phyloP scores from a whole-genome alignment of 30 jellyfish, hydroid and myxozoan genomes.

The Hydractinia echinata region DNA sequence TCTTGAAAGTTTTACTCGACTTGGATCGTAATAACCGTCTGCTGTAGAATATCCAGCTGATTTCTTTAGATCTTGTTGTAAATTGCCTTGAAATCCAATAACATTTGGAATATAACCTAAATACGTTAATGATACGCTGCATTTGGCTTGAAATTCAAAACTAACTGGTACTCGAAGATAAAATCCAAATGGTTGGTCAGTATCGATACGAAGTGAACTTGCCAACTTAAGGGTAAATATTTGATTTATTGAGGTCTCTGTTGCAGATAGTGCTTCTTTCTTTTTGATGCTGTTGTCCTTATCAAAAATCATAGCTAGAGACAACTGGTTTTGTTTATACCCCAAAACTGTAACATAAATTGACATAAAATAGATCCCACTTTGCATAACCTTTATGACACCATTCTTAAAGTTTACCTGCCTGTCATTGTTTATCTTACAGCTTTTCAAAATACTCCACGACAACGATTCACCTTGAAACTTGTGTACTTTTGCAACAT shows the following conservation, averaged over 20 bases:
- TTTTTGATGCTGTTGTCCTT: background rate
- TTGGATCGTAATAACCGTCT: background rate
- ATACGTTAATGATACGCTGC: background rate
- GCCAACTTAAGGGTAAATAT: constrained; percentile 3
- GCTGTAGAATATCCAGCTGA: background rate
- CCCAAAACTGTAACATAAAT: constrained; percentile 1
- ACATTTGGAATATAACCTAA: background rate
- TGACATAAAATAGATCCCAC: constrained; percentile 4
- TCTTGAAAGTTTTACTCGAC: background rate
- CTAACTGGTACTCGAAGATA: background rate
- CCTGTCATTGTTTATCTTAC: background rate
- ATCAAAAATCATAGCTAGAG: constrained; percentile 14
- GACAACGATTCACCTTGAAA: background rate
- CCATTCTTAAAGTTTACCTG: background rate
- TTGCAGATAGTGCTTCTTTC: background rate
- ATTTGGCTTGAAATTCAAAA: background rate
- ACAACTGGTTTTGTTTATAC: background rate
- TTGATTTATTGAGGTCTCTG: background rate
- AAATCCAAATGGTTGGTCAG: constrained; percentile 7
- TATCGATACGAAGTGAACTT: constrained; percentile 3
- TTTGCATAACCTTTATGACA: background rate
- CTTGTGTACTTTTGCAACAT: background rate
- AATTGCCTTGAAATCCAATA: constrained; percentile 6
- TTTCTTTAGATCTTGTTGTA: background rate
- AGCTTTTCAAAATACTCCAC: background rate